A percentile compares a stretch with the other conserved stretches of the same genome.
These are phyloP conservation scores for Tarsius wallacei DNA, from an alignment of 2,797 vertebrate species.

Conservation along the genomic window DNA sequence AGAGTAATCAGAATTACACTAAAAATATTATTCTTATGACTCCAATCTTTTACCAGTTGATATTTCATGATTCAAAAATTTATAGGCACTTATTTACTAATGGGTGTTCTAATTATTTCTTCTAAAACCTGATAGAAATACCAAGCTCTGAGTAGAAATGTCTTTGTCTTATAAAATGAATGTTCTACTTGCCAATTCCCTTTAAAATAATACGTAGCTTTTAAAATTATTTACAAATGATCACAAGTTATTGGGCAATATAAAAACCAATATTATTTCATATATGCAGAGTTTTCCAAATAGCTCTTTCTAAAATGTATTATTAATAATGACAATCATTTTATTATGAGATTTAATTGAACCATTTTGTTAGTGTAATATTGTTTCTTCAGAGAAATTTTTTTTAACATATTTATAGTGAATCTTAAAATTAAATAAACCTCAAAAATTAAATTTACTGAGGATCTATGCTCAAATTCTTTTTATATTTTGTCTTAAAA, in stretches of 20 bases:
- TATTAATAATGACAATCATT: neutral
- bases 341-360: slow-evolving; percentile 16
- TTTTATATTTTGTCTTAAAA: slow-evolving; percentile 7
- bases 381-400: neutral
- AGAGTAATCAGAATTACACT: neutral
- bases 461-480: neutral
- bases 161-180: neutral
- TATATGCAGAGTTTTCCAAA: neutral
- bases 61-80: neutral
- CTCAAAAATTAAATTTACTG: neutral
- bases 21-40: neutral
- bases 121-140: neutral
- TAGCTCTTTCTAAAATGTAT: slow-evolving; percentile 1
- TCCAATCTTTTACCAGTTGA: neutral
- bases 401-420: neutral
- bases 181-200: neutral
- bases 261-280: neutral
- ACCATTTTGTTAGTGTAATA: neutral
- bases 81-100: neutral
- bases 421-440: slow-evolving; percentile 45
- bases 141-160: neutral
- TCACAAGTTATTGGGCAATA: neutral
- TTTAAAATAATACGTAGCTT: neutral
- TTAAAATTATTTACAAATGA: slow-evolving; percentile 18
- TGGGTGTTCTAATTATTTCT: neutral